Conservation (phyloP, 2,113 vertebrate species). For the Scatophagus argus region DNA sequence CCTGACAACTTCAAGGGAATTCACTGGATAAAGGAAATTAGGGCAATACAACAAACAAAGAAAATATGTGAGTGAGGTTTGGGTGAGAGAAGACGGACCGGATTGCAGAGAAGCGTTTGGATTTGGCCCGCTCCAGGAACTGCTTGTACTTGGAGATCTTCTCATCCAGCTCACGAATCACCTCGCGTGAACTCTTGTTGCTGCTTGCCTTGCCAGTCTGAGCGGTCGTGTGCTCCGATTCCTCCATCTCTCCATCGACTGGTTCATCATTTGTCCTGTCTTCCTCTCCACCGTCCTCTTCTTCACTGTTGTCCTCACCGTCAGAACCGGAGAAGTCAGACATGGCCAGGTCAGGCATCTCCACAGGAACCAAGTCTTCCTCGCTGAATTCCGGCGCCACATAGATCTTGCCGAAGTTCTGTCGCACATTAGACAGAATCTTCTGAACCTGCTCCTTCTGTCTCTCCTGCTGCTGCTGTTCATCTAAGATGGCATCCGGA, state of each 20-base stretch:
- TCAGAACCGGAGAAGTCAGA: constrained; percentile 83
- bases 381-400: constrained; percentile 92
- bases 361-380: constrained; percentile 93
- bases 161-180: constrained; percentile 89
- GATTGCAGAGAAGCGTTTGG: constrained; percentile 95
- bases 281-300: constrained; percentile 56
- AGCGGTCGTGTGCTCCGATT: background rate
- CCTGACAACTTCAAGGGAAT: constrained; percentile 30
- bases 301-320: constrained; percentile 76
- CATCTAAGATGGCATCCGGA: background rate
- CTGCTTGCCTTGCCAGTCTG: constrained; percentile 35
- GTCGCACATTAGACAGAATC: constrained; percentile 88
- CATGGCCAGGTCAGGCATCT: constrained; percentile 86
- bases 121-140: constrained; percentile 94
- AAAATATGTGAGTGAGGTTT: constrained; percentile 19
- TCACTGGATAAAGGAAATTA: constrained; percentile 22
- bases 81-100: constrained; percentile 81
- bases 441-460: constrained; percentile 83
- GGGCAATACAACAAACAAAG: constrained; percentile 9
- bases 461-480: constrained; percentile 44
- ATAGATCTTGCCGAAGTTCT: constrained; percentile 96
- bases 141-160: constrained; percentile 96
- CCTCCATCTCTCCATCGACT: constrained; percentile 20
- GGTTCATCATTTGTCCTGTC: constrained; percentile 25
- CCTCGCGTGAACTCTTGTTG: constrained; percentile 76